Base-by-base conservation (phyloP, 1,140 invertebrate genomes). In the Telenomus remus region DNA sequence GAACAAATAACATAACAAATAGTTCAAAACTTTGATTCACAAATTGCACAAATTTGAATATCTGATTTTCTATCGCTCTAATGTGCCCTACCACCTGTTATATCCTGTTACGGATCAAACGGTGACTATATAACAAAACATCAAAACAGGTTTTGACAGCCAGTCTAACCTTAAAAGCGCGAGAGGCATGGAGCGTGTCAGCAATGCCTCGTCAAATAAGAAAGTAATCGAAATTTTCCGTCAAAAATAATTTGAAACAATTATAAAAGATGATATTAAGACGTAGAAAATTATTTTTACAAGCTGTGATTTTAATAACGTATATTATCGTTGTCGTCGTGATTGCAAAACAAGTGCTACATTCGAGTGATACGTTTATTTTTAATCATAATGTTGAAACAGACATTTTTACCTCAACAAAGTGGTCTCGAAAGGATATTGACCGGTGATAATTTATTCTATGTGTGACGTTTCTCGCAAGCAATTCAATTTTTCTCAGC, bases 251-350 rank as follows among this genome's bases (percentile, higher is more conserved):
- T 49, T 65, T 51, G 64, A 69, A 54, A 46, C 37, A 50, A 47
- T 12, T 15, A 51, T 12, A 81, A 81, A 55, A n/a, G n/a, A 84
- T 84, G 82, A 80, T 78, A 39, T 54, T 80, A 57, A 72, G 71
- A 55, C 79, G 81, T 5, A 75, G 76, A 16, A 82, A 76, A 79
- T 71, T 71, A 49, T 71, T 79, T 63, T 59, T 81, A 46, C 80
- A 81, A 61, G 55, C 72, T 46, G 48, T 60, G 1, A 33, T 80
- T 61, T 82, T 79, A 44, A 63, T 72, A 42, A 61, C 74, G 13
- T 82, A 81, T 76, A 75, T 69, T 35, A 66, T 84, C 59, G 51
- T 74, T 59, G 71, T 82, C 13, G 61, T 81, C 39, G 72, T 82
- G 15, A 84, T 84, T 68, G 78, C 79, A 8, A 81, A 76, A 77